These are phyloP conservation scores for Garra rufa DNA, from an alignment of 2,113 vertebrate species.

Conservation along the genomic window DNA sequence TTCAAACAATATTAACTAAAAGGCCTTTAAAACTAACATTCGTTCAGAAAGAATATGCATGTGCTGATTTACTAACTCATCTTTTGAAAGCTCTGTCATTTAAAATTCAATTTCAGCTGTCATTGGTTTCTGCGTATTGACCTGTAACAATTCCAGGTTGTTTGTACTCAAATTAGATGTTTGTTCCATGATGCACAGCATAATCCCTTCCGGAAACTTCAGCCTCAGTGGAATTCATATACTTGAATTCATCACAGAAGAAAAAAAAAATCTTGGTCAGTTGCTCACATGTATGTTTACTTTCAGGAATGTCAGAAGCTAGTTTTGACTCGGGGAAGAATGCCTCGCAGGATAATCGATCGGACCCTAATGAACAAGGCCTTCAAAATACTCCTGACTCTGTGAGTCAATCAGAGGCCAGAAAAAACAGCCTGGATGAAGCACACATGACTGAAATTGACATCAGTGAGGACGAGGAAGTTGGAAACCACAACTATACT, in stretches of 20 bases:
- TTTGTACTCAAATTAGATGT: background rate
- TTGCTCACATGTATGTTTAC: slow-evolving; percentile 64
- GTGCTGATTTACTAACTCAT: background rate
- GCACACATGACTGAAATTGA: slow-evolving; percentile 48
- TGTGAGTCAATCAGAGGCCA: slow-evolving; percentile 55
- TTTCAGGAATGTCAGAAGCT: slow-evolving; percentile 81
- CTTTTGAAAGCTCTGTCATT: background rate
- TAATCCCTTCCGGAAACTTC: background rate
- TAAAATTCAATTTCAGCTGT: background rate
- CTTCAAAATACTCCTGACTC: slow-evolving; percentile 58
- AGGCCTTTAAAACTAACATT: background rate
- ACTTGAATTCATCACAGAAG: background rate
- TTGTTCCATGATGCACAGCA: background rate
- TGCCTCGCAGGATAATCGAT: slow-evolving; percentile 65
- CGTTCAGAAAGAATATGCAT: too few relatives aligned
- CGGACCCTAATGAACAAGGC: slow-evolving; percentile 62
- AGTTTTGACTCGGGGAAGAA: slow-evolving; percentile 72
- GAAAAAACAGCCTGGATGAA: slow-evolving; percentile 47
- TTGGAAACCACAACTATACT: slow-evolving; percentile 54
- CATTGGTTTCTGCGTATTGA: background rate
- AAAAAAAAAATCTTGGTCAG: background rate
- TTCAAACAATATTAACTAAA: background rate
- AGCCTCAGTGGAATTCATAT: background rate
- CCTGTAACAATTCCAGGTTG: background rate
- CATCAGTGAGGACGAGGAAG: slow-evolving; percentile 45